A percentile compares a stretch with the other conserved stretches of the same genome.
These are phyloP conservation scores for Oryzaephilus surinamensis DNA, from an alignment of 1,140 invertebrate species.

Conservation along the genomic window DNA sequence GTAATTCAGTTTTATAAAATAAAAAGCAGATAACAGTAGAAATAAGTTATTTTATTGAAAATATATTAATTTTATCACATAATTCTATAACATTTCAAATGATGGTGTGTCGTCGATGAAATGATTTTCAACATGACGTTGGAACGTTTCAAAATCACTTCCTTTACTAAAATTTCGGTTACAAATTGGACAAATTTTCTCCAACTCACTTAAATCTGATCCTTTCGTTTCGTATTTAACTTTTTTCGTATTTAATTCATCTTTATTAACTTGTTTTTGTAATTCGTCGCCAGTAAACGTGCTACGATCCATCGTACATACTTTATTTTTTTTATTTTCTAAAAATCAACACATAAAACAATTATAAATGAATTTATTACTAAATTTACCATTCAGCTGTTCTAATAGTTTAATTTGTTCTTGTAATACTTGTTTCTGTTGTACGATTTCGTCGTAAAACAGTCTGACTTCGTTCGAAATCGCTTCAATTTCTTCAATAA, in stretches of 20 bases:
- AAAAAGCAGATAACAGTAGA: background rate
- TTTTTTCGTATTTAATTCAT: too few relatives aligned
- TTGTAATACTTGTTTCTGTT: conserved; percentile 55
- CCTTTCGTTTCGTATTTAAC: too few relatives aligned
- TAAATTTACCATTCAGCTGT: too few relatives aligned
- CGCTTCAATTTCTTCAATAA: conserved; percentile 50
- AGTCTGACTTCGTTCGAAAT: conserved; percentile 51
- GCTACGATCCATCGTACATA: too few relatives aligned
- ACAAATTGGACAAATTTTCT: conserved; percentile 44
- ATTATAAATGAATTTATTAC: too few relatives aligned
- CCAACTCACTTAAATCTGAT: too few relatives aligned
- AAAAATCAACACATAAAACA: too few relatives aligned
- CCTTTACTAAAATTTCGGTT: conserved; percentile 38
- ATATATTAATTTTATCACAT: background rate
- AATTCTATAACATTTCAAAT: conserved; percentile 7
- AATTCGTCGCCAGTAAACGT: too few relatives aligned
- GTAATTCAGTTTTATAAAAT: too few relatives aligned
- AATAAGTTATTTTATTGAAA: background rate
- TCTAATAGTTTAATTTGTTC: too few relatives aligned
- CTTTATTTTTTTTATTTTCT: too few relatives aligned
- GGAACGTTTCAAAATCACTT: conserved; percentile 38
- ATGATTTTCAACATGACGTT: conserved; percentile 44
- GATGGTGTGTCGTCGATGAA: conserved; percentile 27
- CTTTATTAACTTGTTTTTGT: too few relatives aligned
- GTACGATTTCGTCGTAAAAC: conserved; percentile 48